phyloP scores from a whole-genome alignment of 2,113 vertebrate genomes.

The Xiphophorus couchianus region DNA sequence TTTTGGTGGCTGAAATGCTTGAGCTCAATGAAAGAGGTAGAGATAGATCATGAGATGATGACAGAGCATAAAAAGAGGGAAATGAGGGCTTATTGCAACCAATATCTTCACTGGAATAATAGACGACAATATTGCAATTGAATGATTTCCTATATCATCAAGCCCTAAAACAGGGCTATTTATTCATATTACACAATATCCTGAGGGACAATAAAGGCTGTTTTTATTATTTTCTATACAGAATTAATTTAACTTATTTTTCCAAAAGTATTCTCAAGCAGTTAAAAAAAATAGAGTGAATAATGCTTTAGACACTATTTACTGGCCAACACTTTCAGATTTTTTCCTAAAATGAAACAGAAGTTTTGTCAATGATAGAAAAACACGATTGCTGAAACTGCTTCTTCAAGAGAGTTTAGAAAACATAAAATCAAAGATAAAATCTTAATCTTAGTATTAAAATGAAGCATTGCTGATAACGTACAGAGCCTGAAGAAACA shows the following conservation, averaged over 20 bases:
- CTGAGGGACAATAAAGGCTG: no score
- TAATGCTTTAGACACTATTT: no score
- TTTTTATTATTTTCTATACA: not conserved
- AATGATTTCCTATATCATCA: not conserved
- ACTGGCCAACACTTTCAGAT: no score
- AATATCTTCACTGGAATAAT: not conserved
- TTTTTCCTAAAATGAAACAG: no score
- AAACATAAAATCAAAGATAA: no score
- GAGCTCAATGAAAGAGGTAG: not conserved
- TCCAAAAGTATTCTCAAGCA: not conserved
- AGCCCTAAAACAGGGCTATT: not conserved
- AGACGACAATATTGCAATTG: not conserved
- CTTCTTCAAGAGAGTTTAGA: no score
- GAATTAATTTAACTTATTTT: not conserved
- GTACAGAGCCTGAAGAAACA: not conserved
- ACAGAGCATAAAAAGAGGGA: no score
- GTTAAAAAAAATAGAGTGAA: no score
- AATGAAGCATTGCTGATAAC: not conserved
- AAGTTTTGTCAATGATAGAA: no score
- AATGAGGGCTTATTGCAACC: no score
- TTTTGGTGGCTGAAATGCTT: not conserved
- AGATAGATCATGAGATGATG: no score
- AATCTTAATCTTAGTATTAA: not conserved
- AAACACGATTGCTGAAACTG: no score
- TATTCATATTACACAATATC: not conserved